Percentiles rank a stretch among this genome's conserved stretches.
phyloP scores from a whole-genome alignment of 1,140 invertebrate genomes.

The Ganaspis sp. region DNA sequence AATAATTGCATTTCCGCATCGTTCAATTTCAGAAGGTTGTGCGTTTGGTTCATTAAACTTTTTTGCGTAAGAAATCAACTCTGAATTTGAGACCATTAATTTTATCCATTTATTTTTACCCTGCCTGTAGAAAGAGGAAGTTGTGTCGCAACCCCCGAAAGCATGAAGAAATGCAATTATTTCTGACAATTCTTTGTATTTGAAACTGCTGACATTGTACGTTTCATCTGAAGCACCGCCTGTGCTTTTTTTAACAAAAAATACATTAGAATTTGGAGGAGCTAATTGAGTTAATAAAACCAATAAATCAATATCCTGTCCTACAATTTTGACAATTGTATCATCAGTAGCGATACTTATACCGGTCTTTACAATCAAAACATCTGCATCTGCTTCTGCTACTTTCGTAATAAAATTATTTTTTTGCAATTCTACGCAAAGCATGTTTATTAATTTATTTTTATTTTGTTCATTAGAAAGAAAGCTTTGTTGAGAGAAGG shows the following conservation, averaged over 20 bases:
- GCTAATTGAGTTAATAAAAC: not conserved
- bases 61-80: not conserved
- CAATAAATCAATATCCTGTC: not conserved
- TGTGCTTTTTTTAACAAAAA: not conserved
- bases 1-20: not conserved
- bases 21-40: not conserved
- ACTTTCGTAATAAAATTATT: not conserved
- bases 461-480: not conserved
- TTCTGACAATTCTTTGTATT: too few species aligned
- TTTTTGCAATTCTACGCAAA: not conserved
- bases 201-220: too few species aligned
- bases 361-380: not conserved
- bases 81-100: not conserved
- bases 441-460: not conserved
- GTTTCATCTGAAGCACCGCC: too few species aligned
- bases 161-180: not conserved
- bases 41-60: not conserved
- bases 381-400: not conserved
- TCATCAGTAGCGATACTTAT: not conserved
- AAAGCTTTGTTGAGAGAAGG: not conserved
- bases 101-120: not conserved
- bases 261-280: not conserved
- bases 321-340: not conserved
- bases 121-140: not conserved
- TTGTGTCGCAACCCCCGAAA: not conserved